phyloP scores from a whole-genome alignment of 2,797 vertebrate species.

The Synanceia verrucosa region DNA sequence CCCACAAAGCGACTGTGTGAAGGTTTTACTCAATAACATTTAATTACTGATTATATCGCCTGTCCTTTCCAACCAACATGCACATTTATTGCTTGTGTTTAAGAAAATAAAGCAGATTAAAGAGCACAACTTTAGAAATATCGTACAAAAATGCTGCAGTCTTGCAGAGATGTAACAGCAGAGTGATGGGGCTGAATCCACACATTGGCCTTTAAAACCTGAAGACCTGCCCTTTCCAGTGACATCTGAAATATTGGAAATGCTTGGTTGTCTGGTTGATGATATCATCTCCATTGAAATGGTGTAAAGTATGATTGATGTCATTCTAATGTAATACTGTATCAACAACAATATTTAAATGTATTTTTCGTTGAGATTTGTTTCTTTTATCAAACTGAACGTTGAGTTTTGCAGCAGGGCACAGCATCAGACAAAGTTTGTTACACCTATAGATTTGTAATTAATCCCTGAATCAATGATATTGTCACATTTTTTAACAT shows the following conservation, averaged over 20 bases:
- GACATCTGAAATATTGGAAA: too few species aligned
- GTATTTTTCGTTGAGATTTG: too few species aligned
- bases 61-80: neutral
- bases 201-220: too few species aligned
- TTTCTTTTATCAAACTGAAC: too few species aligned
- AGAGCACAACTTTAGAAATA: neutral
- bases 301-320: neutral
- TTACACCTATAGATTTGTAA: neutral
- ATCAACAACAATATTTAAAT: neutral
- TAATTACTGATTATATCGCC: neutral
- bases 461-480: neutral
- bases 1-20: neutral
- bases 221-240: too few species aligned
- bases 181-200: neutral
- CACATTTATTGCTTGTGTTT: neutral
- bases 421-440: too few species aligned
- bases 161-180: neutral
- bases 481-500: neutral
- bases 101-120: neutral
- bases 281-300: neutral
- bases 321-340: neutral
- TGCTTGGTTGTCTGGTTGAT: too few species aligned
- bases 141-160: neutral
- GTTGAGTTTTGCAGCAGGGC: neutral
- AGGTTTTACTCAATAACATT: too few species aligned